Evolutionary conservation across 2,888 invertebrate species (phyloP), one percentile per base, ranked within the genome.

Genomic region (Poecilobothrus nobilitatus): DNA sequence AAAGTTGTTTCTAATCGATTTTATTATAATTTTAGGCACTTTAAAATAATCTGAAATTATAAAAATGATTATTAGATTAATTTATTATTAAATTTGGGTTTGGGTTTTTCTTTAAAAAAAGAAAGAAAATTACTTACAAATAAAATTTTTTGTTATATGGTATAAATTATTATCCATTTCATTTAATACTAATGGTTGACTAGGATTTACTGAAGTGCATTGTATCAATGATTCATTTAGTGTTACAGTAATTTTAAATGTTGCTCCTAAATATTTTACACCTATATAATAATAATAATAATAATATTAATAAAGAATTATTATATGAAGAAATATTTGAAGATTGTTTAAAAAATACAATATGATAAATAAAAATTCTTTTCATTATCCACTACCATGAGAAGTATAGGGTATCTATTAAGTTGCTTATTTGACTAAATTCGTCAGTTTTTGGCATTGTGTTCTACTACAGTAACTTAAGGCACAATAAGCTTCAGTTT

Each of bases 251-350:
- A 78, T 69, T n/a, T 68, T 69, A 70, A 78, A 78, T 37, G 65
- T 67, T 4, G 76, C 73, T 9, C 74, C 72, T 0, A 75, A 75
- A 70, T 77, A 78, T 71, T 76, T 75, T 12, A 78, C 72, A 27
- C 77, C 77, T 78, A n/a, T n/a, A n/a, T n/a, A n/a, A n/a, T n/a
- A n/a, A n/a, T n/a, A 67, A 1, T 69, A 71, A 62, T 34, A 5
- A 64, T 20, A 22, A 0, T 10, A 22, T 9, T 15, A 41, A 41
- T 41, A 12, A 41, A 0, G 15, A 1, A 18, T 64, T 27, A 27
- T 27, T n/a, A n/a, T n/a, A n/a, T n/a, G n/a, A n/a, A n/a, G n/a
- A n/a, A n/a, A n/a, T n/a, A n/a, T n/a, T n/a, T n/a, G n/a, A n/a
- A n/a, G n/a, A n/a, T n/a, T n/a, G n/a, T n/a, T n/a, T n/a, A n/a